Evolutionary conservation across 37 sponge, comb jelly and placozoan species (phyloP), one percentile per base, ranked within the genome.

Genomic region (Hormiphora californensis): DNA sequence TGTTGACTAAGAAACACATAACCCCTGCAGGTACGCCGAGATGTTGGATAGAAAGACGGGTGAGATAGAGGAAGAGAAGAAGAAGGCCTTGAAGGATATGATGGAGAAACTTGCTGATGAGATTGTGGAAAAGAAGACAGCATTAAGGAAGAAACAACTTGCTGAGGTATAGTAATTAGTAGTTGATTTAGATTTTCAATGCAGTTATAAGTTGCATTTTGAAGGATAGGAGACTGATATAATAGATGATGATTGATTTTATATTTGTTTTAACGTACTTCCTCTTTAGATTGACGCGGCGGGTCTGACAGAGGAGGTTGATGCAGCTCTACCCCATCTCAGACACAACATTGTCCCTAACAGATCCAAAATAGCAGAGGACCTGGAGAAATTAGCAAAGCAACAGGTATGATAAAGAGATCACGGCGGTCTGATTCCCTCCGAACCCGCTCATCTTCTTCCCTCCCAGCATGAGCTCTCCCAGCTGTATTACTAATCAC

Each of bases 101-200:
- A 59, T 59, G 62, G 62, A 59, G 11, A 59, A 59, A 17, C 62
- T 59, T 7, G 62, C 62, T 22, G 62, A 59, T 59, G 62, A 59
- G 27, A 59, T 59, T 59, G 22, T 59, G 21, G 27, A 59, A 22
- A 59, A 17, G 62, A 59, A 59, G 27, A 59, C 62, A 25, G 22
- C 62, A 25, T 22, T 59, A 27, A 59, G 62, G 62, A 22, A 59
- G 27, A 59, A 59, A 17, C 62, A 59, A 59, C 7, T 59, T 5
- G 22, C 11, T 59, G 62, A 59, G 62, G 62, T 59, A 59, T n/a
- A n/a, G n/a, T n/a, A n/a, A n/a, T n/a, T n/a, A n/a, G n/a, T 5
- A 25, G 11, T 59, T 5, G n/a, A 15, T 49, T 49, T 49, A 17
- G 12, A 49, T 49, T 49, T 49, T 49, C 12, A 9, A 17, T 49